Evolutionary conservation across 2,797 vertebrate species (phyloP).

Genomic region (Helicolenus hilgendorfi): DNA sequence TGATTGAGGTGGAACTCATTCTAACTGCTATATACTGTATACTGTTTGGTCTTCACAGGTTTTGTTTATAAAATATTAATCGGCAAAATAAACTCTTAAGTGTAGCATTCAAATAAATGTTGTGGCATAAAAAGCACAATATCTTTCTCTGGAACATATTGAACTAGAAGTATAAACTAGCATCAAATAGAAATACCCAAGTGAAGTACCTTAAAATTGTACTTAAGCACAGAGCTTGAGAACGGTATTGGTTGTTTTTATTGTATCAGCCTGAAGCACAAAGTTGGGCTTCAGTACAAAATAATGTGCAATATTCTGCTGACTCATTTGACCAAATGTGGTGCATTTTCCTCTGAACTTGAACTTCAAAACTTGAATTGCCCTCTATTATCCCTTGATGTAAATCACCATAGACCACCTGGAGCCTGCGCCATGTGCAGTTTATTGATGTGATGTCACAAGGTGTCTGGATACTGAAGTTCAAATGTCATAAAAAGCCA

Average conservation of each 20-base stretch:
- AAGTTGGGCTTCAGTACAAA: neutral
- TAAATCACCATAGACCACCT: neutral
- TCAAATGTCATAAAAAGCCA: neutral
- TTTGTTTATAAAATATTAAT: too few species aligned
- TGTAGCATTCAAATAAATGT: neutral
- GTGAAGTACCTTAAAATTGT: neutral
- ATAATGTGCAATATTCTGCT: neutral
- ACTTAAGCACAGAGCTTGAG: neutral
- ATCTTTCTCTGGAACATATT: neutral
- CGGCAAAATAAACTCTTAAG: neutral
- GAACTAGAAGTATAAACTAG: neutral
- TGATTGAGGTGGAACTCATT: neutral
- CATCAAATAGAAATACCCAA: neutral
- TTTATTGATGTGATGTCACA: constrained; percentile 23
- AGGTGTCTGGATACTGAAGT: neutral
- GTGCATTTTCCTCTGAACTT: neutral
- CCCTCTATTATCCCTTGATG: neutral
- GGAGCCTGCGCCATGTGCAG: neutral
- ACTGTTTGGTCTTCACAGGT: neutral
- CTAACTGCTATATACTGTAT: neutral
- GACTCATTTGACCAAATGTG: constrained; percentile 3
- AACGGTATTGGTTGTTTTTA: neutral
- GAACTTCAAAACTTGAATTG: too few species aligned
- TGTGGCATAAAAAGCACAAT: neutral
- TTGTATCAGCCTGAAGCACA: neutral